Evolutionary conservation across 2,113 vertebrate species (phyloP), one percentile per base, ranked within the genome.

Genomic region (Polypterus bichir): DNA sequence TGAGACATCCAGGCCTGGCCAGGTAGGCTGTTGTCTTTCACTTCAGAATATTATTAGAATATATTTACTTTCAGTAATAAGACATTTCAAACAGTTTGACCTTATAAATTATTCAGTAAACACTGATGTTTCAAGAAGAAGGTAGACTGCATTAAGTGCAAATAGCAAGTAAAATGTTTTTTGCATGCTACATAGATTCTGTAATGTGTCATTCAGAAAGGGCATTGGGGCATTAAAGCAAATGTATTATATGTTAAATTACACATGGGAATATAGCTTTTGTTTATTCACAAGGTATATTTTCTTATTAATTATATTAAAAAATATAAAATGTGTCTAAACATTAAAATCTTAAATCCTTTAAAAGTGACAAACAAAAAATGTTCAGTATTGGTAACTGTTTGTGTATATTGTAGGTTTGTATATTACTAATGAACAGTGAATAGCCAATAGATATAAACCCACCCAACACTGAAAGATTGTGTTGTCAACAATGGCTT

Each of bases 1-100:
- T 69, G 94, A 98, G 76, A 92, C 90, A 79, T 87, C 89, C 59
- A 91, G 86, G 70, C 86, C 89, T 9, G 91, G 90, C 58, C 92
- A 98, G 88, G 95, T 95, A 89, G 84, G 75, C 63, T 65, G 64
- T 67, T 65, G 53, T 44, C 49, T 54, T 65, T 70, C n/a, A 5
- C 66, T 44, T 7, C 11, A 70, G 6, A 47, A 27, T 61, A 66
- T 66, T 44, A 67, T 72, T 65, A 6, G 44, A 47, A 66, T 54
- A 62, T 44, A 3, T 61, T 54, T 64, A 62, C 69, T 65, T 67
- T 51, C 73, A 54, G 71, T 70, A 64, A 68, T 57, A 6, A 4
- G 46, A 44, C 56, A 58, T 58, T 58, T 58, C 65, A 67, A 73
- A 70, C 74, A 72, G 71, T 47, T 52, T 46, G 59, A 60, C 61